Base-by-base conservation (phyloP, 2,797 vertebrate species). In the Catharus ustulatus region DNA sequence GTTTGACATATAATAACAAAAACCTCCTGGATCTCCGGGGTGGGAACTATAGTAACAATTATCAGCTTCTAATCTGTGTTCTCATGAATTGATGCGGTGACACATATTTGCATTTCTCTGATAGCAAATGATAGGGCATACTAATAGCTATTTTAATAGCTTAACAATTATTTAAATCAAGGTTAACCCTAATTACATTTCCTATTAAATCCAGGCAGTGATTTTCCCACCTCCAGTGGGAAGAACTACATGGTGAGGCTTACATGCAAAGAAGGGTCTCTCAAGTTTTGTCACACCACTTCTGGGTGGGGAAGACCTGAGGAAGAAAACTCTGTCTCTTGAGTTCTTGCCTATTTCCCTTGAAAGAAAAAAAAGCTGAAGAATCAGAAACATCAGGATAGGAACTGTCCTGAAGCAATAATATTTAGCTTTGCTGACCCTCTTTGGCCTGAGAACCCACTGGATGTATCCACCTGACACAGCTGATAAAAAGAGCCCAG, bases 31-130 rank as follows among this genome's bases (percentile, higher is more conserved):
- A 54, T 84, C 58, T 87, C 54, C 42, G 40, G 58, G 40, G 43
- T 57, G 38, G 43, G 42, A 90, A 62, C 48, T 62, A 62, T 38
- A 91, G 73, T 66, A 73, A 67, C 62, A 91, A 86, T 85, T 89
- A 92, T 26, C 87, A 78, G 14, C 73, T 89, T 72, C 87, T 76
- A 78, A 5, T 78, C 84, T 66, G 30, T 36, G 66, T 81, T 92
- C 89, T 77, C 0, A 0, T 55, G 64, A 87, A 81, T 49, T 66
- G 90, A 89, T 87, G 79, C 1, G 0, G 58, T 85, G 84, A 83
- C 87, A 68, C 10, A 6, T 64, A 93, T 94, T 96, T 93, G 84
- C 93, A 92, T 93, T 93, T 95, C 75, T 83, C 82, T 85, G 68
- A 86, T 72, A 91, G 79, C 64, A 93, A 95, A 94, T 87, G 83